Percentiles rank a stretch among this genome's conserved stretches.
Evolutionary conservation across 2,113 vertebrate species (phyloP).

Genomic region (Numenius arquata): DNA sequence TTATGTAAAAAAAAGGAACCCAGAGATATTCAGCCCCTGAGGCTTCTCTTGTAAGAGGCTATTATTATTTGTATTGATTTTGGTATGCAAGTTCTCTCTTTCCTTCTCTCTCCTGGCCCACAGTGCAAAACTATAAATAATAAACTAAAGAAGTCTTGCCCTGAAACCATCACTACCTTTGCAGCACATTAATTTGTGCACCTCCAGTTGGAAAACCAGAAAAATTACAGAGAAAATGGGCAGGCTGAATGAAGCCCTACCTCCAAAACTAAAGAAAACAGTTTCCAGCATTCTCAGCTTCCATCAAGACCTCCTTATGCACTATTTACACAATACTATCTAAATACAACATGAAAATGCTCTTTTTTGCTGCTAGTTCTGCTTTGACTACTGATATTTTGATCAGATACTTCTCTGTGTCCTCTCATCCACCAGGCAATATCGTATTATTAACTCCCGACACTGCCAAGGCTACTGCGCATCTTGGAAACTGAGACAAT

Average conservation of each 20-base stretch:
- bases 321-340: background rate
- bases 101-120: constrained; percentile 29
- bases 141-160: constrained; percentile 45
- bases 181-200: constrained; percentile 35
- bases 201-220: background rate
- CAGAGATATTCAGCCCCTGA: constrained; percentile 23
- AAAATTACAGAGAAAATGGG: background rate
- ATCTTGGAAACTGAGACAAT: background rate
- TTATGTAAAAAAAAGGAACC: constrained; percentile 42
- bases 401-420: background rate
- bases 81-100: constrained; percentile 54
- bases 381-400: background rate
- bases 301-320: background rate
- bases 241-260: background rate
- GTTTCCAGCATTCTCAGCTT: background rate
- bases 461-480: background rate
- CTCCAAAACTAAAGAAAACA: background rate
- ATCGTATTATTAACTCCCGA: background rate
- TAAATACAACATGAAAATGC: background rate
- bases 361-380: background rate
- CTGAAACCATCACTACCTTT: constrained; percentile 30
- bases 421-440: background rate
- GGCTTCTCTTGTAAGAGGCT: constrained; percentile 62
- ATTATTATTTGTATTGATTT: constrained; percentile 77
- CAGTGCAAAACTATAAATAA: constrained; percentile 70